Percentiles rank a stretch among this genome's conserved stretches.
Evolutionary conservation across 2,888 invertebrate genomes (phyloP).

Genomic region (Orthosia incerta): DNA sequence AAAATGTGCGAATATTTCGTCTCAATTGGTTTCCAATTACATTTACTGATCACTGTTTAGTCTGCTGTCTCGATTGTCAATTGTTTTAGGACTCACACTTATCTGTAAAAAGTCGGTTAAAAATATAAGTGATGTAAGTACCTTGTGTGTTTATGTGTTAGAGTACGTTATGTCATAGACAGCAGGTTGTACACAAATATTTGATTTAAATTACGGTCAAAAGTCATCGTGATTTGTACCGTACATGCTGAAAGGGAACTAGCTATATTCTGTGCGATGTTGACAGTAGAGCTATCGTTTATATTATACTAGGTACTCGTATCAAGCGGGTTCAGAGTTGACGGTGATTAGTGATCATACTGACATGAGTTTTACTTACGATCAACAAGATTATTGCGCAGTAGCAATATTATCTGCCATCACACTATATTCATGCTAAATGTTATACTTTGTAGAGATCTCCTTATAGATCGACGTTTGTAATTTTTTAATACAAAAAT

Average conservation of each 20-base stretch:
- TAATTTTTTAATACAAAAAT: too few relatives aligned
- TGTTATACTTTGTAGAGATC: neutral
- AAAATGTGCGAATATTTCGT: neutral
- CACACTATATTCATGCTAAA: neutral
- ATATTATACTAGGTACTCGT: too few relatives aligned
- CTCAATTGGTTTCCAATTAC: neutral
- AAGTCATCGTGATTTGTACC: neutral
- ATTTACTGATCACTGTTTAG: neutral
- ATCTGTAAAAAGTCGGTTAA: too few relatives aligned
- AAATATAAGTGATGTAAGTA: neutral
- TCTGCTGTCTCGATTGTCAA: neutral
- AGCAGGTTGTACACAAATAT: slow-evolving; percentile 10
- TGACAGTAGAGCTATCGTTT: neutral
- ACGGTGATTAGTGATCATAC: slow-evolving; percentile 2
- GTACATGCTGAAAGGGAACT: neutral
- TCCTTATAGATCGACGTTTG: neutral
- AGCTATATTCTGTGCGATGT: slow-evolving; percentile 10
- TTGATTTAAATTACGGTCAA: neutral
- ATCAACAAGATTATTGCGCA: slow-evolving; percentile 40
- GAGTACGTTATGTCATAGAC: neutral
- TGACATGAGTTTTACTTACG: slow-evolving; percentile 15
- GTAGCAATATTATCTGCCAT: neutral
- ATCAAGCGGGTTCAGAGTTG: slow-evolving; percentile 38
- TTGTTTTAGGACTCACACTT: neutral
- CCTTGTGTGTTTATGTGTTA: too few relatives aligned